Evolutionary conservation across 2,113 vertebrate species (phyloP), one percentile per base, ranked within the genome.

Genomic region (Apteryx mantelli): DNA sequence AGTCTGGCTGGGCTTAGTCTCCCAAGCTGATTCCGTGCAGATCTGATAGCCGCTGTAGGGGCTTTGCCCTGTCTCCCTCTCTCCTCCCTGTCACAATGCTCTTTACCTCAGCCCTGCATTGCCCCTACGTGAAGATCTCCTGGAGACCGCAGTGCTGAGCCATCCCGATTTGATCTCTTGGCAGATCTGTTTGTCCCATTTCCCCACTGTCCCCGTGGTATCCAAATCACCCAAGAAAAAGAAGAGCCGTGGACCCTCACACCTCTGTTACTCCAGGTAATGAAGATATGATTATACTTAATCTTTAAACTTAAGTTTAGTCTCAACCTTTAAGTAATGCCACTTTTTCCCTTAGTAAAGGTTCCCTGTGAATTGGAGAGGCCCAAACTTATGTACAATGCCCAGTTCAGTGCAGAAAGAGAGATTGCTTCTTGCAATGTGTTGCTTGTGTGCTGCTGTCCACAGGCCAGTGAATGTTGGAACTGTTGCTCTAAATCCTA

Each of bases 391-490:
- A 1, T 24, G 19, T 28, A 55, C 46, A 56, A 22, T 63, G n/a
- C 30, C 52, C 64, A 11, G 32, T 46, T 88, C 25, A 68, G 50
- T 52, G n/a, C 14, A 58, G 40, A 82, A 56, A 73, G 40, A 56
- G 24, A 1, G 0, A 11, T 30, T 4, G 13, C 42, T 92, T 36
- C 82, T 18, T 13, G 42, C 32, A 60, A 58, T n/a, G 24, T 1
- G 0, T 60, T 53, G 9, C 42, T 56, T 69, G 34, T 34, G 65
- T 82, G 42, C 75, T 69, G 18, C 53, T 88, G 12, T 82, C 65
- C 5, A 1, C 4, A 16, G 24, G 28, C 34, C 5, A 4, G 46
- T 24, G 38, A 38, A 20, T 0, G 0, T 5, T 28, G 3, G 9
- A 3, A 71, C 36, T 89, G 40, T 58, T 81, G 50, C 26, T 79